Base-by-base conservation (phyloP, 2,797 vertebrate species). In the Pterois miles region DNA sequence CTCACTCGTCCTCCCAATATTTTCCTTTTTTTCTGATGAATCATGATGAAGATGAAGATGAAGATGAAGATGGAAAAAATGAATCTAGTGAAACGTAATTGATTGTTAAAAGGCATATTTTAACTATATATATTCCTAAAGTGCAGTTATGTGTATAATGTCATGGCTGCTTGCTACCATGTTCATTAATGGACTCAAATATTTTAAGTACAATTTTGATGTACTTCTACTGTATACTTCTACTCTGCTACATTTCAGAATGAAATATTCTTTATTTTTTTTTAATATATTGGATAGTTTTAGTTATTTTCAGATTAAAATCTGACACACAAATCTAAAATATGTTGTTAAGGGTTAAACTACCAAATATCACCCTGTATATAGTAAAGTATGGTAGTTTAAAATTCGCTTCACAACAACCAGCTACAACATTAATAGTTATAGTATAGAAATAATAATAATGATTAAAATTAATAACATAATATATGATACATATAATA, bases 331-430 rank as follows among this genome's bases (percentile, higher is more conserved):
- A 59, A 22, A 43, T 43, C 4, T 62, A 38, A 23, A 36, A 62
- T 62, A 38, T 25, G 16, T 38, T 62, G 13, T 38, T 23, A 16
- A 16, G 0, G 34, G 22, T 14, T 38, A 16, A 60, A 38, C 34
- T 23, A 2, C 0, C 8, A 43, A 43, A 43, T 3, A 43, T 0
- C 5, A 43, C 7, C 16, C 40, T 16, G 38, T 60, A 29, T 46
- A 46, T 20, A 46, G 23, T 33, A 46, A 29, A 46, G 23, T 33
- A 22, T 14, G 4, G 3, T 50, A 43, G n/a, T 52, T 23, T 23
- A 6, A 52, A 52, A 52, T 23, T 6, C 23, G 5, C 23, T 54
- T 6, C 23, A 16, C 25, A 0, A 23, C 0, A 23, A 54, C 25
- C 6, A 2, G 4, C 2, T 1, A 54, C 50, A 54, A 20, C 1